Conservation (phyloP, 92 coral and sea anemone genomes). For the Heliopora coerulea region DNA sequence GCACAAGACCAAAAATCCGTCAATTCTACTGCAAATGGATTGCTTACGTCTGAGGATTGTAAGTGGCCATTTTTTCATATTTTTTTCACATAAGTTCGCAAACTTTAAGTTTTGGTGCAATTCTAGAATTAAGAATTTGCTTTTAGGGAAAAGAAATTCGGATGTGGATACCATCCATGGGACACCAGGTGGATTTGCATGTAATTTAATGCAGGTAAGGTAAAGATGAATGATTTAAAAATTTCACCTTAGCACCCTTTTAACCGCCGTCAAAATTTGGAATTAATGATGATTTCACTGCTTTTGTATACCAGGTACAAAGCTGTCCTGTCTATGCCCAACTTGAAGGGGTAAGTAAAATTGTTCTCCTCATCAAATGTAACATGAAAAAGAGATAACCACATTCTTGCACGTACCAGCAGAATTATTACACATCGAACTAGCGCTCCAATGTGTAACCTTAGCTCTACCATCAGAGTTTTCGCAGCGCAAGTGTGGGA, state of each 20-base stretch:
- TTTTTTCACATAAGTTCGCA: neutral
- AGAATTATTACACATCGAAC: too few relatives aligned
- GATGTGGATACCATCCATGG: conserved; percentile 33
- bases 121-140: neutral
- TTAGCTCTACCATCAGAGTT: too few relatives aligned
- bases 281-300: neutral
- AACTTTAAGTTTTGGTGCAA: neutral
- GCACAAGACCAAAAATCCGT: conserved; percentile 17
- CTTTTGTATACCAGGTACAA: conserved; percentile 61
- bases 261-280: neutral
- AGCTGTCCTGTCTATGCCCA: conserved; percentile 97
- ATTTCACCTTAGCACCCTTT: neutral
- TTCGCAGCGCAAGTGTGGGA: too few relatives aligned
- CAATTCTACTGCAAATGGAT: conserved; percentile 27
- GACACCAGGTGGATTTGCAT: conserved; percentile 31
- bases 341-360: conserved; percentile 83
- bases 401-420: too few relatives aligned
- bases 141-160: conserved; percentile 25
- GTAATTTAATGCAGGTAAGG: conserved; percentile 17
- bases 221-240: neutral
- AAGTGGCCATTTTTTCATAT: neutral
- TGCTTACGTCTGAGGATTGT: conserved; percentile 33
- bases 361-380: neutral
- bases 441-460: too few relatives aligned
- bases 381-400: too few relatives aligned